phyloP scores from a whole-genome alignment of 2,113 vertebrate species.

The Pteropus alecto region DNA sequence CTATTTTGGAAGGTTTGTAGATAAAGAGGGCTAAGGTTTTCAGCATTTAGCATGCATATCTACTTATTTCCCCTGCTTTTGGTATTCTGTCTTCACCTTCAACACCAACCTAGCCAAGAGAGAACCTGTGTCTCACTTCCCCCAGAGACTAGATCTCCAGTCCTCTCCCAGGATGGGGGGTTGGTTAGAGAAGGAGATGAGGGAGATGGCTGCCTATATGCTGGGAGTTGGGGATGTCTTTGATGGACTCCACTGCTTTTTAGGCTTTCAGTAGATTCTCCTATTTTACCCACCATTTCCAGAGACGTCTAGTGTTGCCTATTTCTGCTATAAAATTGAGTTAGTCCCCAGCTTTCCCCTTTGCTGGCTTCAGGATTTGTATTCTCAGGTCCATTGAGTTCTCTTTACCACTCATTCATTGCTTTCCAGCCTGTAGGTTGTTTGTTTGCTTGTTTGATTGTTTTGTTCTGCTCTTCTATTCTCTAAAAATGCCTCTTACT shows the following conservation, averaged over 20 bases:
- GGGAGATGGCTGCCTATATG: background rate
- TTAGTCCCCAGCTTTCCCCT: background rate
- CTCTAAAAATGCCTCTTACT: background rate
- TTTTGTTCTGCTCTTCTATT: background rate
- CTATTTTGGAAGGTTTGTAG: background rate
- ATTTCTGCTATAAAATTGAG: background rate
- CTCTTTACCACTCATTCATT: background rate
- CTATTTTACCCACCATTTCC: background rate
- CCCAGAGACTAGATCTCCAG: background rate
- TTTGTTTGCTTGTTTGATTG: background rate
- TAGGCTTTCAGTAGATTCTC: background rate
- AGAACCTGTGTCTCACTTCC: background rate
- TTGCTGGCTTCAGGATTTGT: background rate
- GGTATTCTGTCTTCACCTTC: background rate
- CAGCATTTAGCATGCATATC: background rate
- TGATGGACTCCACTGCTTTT: background rate
- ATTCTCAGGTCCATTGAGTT: background rate
- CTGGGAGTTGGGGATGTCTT: background rate
- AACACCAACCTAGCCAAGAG: background rate
- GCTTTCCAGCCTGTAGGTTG: background rate
- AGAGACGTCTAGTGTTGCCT: background rate
- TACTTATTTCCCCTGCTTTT: background rate
- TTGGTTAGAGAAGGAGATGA: too few species aligned
- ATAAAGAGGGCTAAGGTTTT: background rate
- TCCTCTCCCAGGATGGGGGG: background rate